A percentile compares a stretch with the other conserved stretches of the same genome.
These are phyloP conservation scores for Aegithalos caudatus DNA, from an alignment of 2,113 vertebrate species.

Conservation along the genomic window DNA sequence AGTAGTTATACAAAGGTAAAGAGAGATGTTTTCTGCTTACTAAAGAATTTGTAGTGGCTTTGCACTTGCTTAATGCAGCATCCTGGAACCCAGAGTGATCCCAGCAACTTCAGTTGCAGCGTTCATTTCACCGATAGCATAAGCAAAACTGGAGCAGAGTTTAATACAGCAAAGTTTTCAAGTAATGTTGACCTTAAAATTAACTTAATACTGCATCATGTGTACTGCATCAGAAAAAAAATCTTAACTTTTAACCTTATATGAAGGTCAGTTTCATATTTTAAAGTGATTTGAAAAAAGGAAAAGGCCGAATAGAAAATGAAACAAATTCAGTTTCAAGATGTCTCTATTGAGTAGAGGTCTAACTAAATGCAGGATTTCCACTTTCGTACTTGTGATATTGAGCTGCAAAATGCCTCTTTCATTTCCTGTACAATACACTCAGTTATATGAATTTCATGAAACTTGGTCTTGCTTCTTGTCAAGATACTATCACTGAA, in stretches of 20 bases:
- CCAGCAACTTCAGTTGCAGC: neutral
- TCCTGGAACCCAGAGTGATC: neutral
- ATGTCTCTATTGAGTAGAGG: neutral
- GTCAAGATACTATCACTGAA: neutral
- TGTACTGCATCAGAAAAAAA: neutral
- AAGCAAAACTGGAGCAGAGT: neutral
- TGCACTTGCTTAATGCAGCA: neutral
- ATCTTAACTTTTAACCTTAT: neutral
- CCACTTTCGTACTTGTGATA: neutral
- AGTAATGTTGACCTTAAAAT: neutral
- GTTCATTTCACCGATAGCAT: neutral
- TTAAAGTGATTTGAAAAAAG: neutral
- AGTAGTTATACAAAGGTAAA: neutral
- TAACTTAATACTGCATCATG: neutral
- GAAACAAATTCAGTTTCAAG: neutral
- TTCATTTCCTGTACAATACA: neutral
- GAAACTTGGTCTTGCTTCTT: neutral
- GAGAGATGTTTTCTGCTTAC: neutral
- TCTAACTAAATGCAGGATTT: neutral
- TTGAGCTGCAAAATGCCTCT: neutral
- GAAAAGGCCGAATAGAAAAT: neutral
- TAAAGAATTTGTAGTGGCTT: neutral
- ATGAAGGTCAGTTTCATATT: neutral
- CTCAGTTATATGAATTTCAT: neutral
- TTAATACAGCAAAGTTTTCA: neutral